These are phyloP conservation scores for Scomber japonicus DNA, from an alignment of 2,113 vertebrate species.

Conservation along the genomic window DNA sequence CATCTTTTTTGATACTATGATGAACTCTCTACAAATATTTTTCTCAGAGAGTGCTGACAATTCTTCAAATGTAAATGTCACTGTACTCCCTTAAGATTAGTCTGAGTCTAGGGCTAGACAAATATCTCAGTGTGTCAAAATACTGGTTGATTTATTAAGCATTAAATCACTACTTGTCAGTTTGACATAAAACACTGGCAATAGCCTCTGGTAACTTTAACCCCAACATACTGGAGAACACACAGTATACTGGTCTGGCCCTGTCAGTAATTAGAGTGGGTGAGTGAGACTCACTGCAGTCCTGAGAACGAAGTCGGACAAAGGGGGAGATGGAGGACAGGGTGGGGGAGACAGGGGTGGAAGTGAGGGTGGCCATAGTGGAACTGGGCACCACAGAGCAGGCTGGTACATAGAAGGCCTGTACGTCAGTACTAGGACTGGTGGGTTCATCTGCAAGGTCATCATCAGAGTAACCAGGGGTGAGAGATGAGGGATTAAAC, in stretches of 20 bases:
- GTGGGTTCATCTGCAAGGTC: slow-evolving; percentile 88
- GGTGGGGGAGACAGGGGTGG: slow-evolving; percentile 88
- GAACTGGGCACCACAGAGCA: slow-evolving; percentile 91
- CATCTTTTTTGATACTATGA: too few relatives aligned
- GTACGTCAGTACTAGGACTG: slow-evolving; percentile 90
- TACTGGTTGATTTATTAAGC: neutral
- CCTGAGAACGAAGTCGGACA: slow-evolving; percentile 88
- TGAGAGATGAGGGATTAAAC: slow-evolving; percentile 22
- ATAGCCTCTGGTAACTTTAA: neutral
- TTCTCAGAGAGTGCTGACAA: neutral
- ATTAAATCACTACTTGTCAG: neutral
- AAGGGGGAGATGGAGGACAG: slow-evolving; percentile 88
- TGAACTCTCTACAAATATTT: too few relatives aligned
- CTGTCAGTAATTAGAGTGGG: slow-evolving; percentile 3
- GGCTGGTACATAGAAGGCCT: slow-evolving; percentile 90
- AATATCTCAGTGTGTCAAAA: neutral
- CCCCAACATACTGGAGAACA: neutral
- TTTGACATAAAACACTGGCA: neutral
- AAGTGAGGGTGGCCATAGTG: slow-evolving; percentile 76
- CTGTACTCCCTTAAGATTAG: slow-evolving; percentile 10
- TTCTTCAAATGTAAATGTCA: neutral
- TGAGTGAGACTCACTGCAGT: slow-evolving; percentile 90
- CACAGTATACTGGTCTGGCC: slow-evolving; percentile 12
- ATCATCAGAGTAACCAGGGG: slow-evolving; percentile 35
- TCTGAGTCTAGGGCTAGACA: slow-evolving; percentile 1